Evolutionary conservation across 2,888 invertebrate species (phyloP), one percentile per base, ranked within the genome.

Genomic region (Spisula subtruncata): DNA sequence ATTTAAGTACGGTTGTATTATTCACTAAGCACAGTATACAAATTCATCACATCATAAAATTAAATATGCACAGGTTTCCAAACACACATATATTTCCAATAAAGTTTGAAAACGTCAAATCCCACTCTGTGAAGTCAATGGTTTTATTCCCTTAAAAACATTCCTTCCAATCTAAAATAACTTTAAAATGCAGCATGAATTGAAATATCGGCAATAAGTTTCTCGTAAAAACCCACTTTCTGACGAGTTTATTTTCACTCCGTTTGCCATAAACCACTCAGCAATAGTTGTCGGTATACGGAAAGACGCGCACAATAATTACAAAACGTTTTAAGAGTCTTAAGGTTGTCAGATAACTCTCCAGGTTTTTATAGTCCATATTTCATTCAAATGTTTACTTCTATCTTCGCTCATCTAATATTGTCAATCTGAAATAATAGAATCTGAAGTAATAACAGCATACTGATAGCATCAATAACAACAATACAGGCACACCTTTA

Each of bases 151-250:
- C 18, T 6, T 18, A 32, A 75, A 75, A 75, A 35, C 75, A 75
- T 18, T 32, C 60, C 51, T 25, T 66, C 60, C 32, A 75, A 32
- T 75, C 75, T 75, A 18, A 75, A 75, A 32, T 75, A 75, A 35
- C 75, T 32, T 16, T 35, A 75, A 75, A 75, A 1, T 12, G 29
- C 35, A 32, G 75, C 75, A 75, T 35, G 35, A 32, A 75, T 75
- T 75, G 75, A 75, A 75, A 75, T 75, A 14, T 35, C 75, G 20
- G 25, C 14, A 4, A 18, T 75, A 35, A 35, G 8, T 75, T 75
- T 75, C 75, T 32, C 75, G 35, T 75, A 75, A 75, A 60, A 75
- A 75, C 18, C 18, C 75, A 35, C 16, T 75, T 75, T 75, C 75
- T 35, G 75, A 75, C 75, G 35, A 16, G 10, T 75, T 75, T 32